Evolutionary conservation across 2,797 vertebrate genomes (phyloP).

Genomic region (Naso thynnoides): DNA sequence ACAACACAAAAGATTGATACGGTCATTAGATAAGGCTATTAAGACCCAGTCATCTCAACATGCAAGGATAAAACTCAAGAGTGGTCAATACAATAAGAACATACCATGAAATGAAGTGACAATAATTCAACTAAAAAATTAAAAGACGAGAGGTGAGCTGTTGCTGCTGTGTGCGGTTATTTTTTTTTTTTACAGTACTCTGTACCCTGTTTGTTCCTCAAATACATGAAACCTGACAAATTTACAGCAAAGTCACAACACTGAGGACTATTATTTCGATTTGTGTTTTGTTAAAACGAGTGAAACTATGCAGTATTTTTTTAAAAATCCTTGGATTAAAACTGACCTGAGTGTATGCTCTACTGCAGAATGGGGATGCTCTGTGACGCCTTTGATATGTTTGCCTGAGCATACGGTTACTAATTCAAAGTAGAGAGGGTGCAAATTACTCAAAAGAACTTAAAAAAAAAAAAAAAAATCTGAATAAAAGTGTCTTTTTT

Average conservation of each 20-base stretch:
- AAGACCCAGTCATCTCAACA: conserved; percentile 71
- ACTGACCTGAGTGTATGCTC: conserved; percentile 81
- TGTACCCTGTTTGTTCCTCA: conserved; percentile 83
- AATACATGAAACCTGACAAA: conserved; percentile 69
- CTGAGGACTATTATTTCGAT: conserved; percentile 52
- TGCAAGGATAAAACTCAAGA: conserved; percentile 69
- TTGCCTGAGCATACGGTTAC: conserved; percentile 70
- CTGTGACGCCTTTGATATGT: conserved; percentile 56
- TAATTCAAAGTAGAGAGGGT: conserved; percentile 41
- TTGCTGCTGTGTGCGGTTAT: conserved; percentile 70
- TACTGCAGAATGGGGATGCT: conserved; percentile 56
- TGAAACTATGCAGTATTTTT: conserved; percentile 20
- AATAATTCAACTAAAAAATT: conserved; percentile 1
- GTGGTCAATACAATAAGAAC: conserved; percentile 42
- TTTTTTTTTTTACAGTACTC: conserved; percentile 84
- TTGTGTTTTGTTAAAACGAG: conserved; percentile 42
- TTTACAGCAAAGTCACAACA: conserved; percentile 63
- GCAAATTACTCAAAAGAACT: conserved; percentile 53
- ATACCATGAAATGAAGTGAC: conserved; percentile 39
- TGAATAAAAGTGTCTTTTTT: conserved; percentile 24
- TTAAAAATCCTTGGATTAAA: conserved; percentile 46
- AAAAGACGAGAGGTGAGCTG: conserved; percentile 70
- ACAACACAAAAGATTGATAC: conserved; percentile 63
- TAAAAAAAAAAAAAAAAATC: conserved; percentile 17
- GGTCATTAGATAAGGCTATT: conserved; percentile 76